Evolutionary conservation across 2,797 vertebrate genomes (phyloP).

Genomic region (Sciaenops ocellatus): DNA sequence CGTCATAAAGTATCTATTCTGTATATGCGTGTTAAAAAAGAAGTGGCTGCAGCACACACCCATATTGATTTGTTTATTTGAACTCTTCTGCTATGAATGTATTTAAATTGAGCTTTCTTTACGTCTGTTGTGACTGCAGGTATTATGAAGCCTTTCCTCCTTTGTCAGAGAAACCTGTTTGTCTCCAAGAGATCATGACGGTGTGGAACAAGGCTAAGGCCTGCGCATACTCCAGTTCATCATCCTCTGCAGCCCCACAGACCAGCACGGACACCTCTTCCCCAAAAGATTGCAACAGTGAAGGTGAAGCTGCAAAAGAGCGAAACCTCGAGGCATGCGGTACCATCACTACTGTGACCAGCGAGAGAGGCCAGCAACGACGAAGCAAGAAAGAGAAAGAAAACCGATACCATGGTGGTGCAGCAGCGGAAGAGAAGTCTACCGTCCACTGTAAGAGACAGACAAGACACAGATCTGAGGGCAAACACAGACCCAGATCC

Average conservation of each 20-base stretch:
- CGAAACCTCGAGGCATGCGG: constrained; percentile 80
- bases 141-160: constrained; percentile 99
- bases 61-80: background rate
- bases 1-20: background rate
- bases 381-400: constrained; percentile 93
- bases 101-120: constrained; percentile 34
- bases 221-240: constrained; percentile 94
- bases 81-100: background rate
- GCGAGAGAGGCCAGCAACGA: constrained; percentile 86
- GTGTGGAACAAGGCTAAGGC: constrained; percentile 98
- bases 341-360: constrained; percentile 69
- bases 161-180: constrained; percentile 98
- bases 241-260: constrained; percentile 96
- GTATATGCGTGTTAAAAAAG: background rate
- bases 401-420: constrained; percentile 85
- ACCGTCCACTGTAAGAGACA: constrained; percentile 88
- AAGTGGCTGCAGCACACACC: background rate
- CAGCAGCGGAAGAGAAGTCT: constrained; percentile 86
- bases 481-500: constrained; percentile 93
- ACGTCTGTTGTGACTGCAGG: constrained; percentile 81
- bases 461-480: constrained; percentile 90
- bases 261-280: constrained; percentile 98
- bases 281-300: constrained; percentile 97
- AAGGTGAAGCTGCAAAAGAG: constrained; percentile 91
- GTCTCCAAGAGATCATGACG: constrained; percentile 99